Base-by-base conservation (phyloP, 1,140 invertebrate species). In the Cherax quadricarinatus region DNA sequence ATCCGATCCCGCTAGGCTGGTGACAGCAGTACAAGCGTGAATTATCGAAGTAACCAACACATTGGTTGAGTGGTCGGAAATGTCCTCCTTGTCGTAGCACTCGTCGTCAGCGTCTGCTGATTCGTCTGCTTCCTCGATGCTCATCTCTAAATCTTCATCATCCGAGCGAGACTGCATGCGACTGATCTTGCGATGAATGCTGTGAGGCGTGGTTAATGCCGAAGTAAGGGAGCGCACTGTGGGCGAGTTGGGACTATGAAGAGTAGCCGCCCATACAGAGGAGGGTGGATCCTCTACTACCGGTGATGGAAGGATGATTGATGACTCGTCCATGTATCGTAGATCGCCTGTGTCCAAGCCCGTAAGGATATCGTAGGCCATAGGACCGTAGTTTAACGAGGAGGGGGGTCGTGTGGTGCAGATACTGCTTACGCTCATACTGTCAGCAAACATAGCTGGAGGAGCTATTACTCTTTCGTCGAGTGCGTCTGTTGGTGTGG, bases 271-370 rank as follows among this genome's bases (percentile, higher is more conserved):
- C 88, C 91, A 92, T 66, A 94, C 93, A 5, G 96, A 96, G 85
- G 96, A 97, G 86, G 96, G 96, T 82, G 97, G 96, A 94, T 97
- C 97, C 94, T 97, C 97, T 93, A 96, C 96, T 80, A 96, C 96
- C 2, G 81, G 82, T 49, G 97, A 97, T 89, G 97, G 97, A 30
- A 97, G 96, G 80, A 98, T 97, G 57, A 98, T 96, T 6, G 98
- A 98, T 95, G 97, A 98, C 94, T 98, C 98, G 94, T 98, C 98
- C 98, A 98, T 98, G 94, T 96, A 98, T 21, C 97, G 96, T 66
- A 98, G 95, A 95, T 98, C 98, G 14, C 97, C 97, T 84, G 97
- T 97, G 94, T 98, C 97, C 94, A 98, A 95, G 88, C 93, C 93
- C 16, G 92, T 93, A 9, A 94, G 82, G n/a, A 94, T 84, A 62